These are phyloP conservation scores for Stenolophus ochropezus DNA, from an alignment of 2,888 invertebrate species.

Conservation along the genomic window DNA sequence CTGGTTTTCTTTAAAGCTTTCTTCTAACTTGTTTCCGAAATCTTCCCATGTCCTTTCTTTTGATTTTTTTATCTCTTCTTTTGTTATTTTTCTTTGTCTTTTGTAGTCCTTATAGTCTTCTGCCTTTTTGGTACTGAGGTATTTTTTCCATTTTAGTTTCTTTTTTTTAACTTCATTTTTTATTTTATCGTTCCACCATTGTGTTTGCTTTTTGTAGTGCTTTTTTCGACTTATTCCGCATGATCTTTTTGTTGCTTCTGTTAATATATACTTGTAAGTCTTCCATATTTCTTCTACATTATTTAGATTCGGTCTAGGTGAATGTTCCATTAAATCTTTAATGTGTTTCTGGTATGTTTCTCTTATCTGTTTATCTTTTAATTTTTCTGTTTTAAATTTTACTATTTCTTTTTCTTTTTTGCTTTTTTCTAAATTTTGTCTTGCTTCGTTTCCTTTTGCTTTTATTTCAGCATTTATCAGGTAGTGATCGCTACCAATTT, in stretches of 20 bases:
- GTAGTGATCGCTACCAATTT: slow-evolving; percentile 10
- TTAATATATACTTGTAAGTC: background rate
- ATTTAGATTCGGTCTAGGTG: too few relatives aligned
- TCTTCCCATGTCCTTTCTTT: slow-evolving; percentile 18
- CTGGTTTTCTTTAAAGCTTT: slow-evolving; percentile 9
- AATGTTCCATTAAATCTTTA: background rate
- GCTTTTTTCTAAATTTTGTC: background rate
- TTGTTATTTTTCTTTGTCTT: background rate
- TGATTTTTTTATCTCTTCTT: background rate
- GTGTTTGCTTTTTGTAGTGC: background rate
- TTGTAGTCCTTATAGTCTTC: slow-evolving; percentile 23
- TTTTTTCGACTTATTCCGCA: background rate
- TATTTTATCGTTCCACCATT: slow-evolving; percentile 5
- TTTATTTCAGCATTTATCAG: background rate
- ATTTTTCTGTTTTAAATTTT: background rate
- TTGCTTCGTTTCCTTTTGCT: background rate
- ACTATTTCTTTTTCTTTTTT: background rate
- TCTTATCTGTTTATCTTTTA: too few relatives aligned
- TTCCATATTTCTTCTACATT: slow-evolving; percentile 3
- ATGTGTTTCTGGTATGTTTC: background rate
- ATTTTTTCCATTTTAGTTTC: slow-evolving; percentile 17
- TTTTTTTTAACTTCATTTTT: background rate
- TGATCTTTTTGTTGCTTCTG: background rate
- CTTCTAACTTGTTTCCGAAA: slow-evolving; percentile 2
- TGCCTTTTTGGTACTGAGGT: background rate